These are phyloP conservation scores for Marasmarcha lunaedactyla DNA, from an alignment of 2,888 invertebrate species.

Conservation along the genomic window DNA sequence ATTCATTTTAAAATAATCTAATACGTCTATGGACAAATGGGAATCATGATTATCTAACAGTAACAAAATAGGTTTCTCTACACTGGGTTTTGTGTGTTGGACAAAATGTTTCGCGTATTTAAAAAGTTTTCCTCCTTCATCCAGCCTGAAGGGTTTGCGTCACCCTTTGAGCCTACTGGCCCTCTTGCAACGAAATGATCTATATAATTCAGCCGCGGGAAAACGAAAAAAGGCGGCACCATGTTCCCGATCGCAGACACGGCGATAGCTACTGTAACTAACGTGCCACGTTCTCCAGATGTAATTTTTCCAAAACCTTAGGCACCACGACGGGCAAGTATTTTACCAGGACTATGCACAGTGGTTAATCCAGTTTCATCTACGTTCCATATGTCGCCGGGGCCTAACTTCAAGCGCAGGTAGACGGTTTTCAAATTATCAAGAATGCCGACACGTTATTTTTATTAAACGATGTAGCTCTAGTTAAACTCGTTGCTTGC, in stretches of 20 bases:
- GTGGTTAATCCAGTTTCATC: constrained; percentile 19
- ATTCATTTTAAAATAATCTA: constrained; percentile 14
- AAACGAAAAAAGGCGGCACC: constrained; percentile 13
- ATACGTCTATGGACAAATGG: constrained; percentile 15
- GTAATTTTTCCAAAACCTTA: constrained; percentile 20
- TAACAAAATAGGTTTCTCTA: constrained; percentile 14
- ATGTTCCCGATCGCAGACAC: constrained; percentile 15
- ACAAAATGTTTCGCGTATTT: constrained; percentile 17
- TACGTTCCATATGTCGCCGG: constrained; percentile 19
- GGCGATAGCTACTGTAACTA: constrained; percentile 13
- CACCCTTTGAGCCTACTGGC: constrained; percentile 17
- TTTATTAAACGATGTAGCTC: constrained; percentile 13
- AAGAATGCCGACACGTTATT: constrained; percentile 12
- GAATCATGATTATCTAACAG: constrained; percentile 17
- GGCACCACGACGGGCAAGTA: constrained; percentile 18
- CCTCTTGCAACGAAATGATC: constrained; percentile 15
- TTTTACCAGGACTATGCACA: constrained; percentile 15
- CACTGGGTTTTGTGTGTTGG: constrained; percentile 15
- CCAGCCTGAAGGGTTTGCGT: constrained; percentile 18
- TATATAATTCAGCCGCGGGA: constrained; percentile 16
- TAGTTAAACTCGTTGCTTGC: constrained; percentile 16
- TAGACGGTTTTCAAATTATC: constrained; percentile 14
- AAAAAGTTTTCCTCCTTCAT: constrained; percentile 15
- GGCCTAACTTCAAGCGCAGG: constrained; percentile 16
- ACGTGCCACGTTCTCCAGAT: constrained; percentile 18